A percentile compares a stretch with the other conserved stretches of the same genome.
phyloP scores from a whole-genome alignment of 2,797 vertebrate genomes.

The Epinephelus awoara region DNA sequence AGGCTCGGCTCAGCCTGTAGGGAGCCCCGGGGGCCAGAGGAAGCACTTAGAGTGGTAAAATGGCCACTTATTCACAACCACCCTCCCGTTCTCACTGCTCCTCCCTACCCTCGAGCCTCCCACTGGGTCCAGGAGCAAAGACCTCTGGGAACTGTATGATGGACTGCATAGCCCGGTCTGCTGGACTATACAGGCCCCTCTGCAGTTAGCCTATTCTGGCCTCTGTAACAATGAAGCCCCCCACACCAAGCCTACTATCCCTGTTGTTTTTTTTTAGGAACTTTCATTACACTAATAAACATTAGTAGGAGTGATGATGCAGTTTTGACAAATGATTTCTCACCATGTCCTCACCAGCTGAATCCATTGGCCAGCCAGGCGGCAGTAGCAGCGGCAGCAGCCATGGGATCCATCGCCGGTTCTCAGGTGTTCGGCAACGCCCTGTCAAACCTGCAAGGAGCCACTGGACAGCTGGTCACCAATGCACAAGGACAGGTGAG shows the following conservation, averaged over 20 bases:
- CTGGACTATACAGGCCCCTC: conserved; percentile 58
- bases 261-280: conserved; percentile 7
- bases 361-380: conserved; percentile 97
- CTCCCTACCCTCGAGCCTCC: conserved; percentile 75
- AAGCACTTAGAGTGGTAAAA: conserved; percentile 85
- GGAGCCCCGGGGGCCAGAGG: conserved; percentile 77
- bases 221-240: conserved; percentile 44
- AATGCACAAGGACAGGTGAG: conserved; percentile 99
- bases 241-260: not conserved
- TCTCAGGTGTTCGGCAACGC: conserved; percentile 97
- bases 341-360: conserved; percentile 86
- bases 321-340: conserved; percentile 44
- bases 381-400: conserved; percentile 91
- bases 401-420: conserved; percentile 94
- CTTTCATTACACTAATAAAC: not conserved
- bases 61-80: conserved; percentile 83
- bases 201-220: conserved; percentile 59
- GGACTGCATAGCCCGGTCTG: conserved; percentile 63
- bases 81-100: conserved; percentile 71
- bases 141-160: conserved; percentile 77
- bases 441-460: conserved; percentile 96
- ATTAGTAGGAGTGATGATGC: conserved; percentile 16
- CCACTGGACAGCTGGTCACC: conserved; percentile 98
- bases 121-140: conserved; percentile 73
- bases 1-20: conserved; percentile 63